These are phyloP conservation scores for Erithacus rubecula DNA, from an alignment of 2,797 vertebrate species.

Conservation along the genomic window DNA sequence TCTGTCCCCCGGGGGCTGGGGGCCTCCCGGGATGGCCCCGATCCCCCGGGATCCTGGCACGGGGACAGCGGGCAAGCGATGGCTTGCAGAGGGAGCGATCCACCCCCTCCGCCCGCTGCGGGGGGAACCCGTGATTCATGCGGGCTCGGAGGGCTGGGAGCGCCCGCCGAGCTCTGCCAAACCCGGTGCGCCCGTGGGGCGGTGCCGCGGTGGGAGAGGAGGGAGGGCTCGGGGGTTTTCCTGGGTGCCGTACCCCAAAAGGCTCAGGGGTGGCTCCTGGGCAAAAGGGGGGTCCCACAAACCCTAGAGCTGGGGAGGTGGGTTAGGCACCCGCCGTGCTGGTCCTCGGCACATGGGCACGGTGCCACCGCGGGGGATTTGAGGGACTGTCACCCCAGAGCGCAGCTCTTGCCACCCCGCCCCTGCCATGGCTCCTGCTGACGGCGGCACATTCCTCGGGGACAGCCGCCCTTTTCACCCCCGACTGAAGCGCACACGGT, in stretches of 20 bases:
- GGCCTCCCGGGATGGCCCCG: neutral
- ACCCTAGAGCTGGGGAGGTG: too few species aligned
- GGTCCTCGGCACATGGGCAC: accelerated
- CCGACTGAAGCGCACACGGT: neutral
- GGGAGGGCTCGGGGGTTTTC: neutral
- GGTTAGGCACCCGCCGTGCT: accelerated
- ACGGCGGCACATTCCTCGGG: conserved; percentile 1
- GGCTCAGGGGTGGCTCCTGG: too few species aligned
- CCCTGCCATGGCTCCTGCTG: neutral
- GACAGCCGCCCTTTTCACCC: neutral
- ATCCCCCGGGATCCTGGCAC: neutral
- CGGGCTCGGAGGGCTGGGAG: neutral
- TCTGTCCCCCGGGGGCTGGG: neutral
- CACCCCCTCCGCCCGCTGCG: neutral
- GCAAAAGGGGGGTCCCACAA: neutral
- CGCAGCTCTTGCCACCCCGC: neutral
- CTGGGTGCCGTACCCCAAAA: neutral
- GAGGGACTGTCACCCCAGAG: neutral
- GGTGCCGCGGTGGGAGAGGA: neutral
- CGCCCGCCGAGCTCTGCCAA: conserved; percentile 19
- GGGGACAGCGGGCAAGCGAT: neutral
- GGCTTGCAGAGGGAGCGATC: neutral
- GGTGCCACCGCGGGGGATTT: neutral
- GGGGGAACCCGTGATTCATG: conserved; percentile 41
- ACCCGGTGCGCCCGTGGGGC: neutral